These are phyloP conservation scores for Disparrhopalites patrizii DNA, from an alignment of 2,888 invertebrate species.

Conservation along the genomic window DNA sequence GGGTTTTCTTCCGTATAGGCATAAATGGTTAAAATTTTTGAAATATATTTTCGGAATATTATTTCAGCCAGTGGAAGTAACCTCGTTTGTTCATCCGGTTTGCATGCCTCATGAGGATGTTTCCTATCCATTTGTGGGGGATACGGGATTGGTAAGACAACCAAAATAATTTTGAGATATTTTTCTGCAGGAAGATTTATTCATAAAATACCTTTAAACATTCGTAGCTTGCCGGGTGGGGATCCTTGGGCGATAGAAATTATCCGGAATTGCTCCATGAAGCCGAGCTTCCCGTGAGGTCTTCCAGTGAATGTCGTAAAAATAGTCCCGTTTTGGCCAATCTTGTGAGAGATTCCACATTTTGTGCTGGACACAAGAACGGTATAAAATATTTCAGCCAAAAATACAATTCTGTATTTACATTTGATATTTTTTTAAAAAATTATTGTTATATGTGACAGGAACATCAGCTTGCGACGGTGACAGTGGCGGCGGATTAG, in stretches of 20 bases:
- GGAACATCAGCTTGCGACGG: conserved; percentile 34
- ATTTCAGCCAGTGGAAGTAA: conserved; percentile 22
- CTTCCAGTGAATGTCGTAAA: conserved; percentile 15
- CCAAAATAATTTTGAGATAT: neutral
- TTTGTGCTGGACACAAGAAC: conserved; percentile 33
- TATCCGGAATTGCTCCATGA: conserved; percentile 31
- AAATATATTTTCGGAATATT: neutral
- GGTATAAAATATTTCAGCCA: conserved; percentile 10
- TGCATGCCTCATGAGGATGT: conserved; percentile 24
- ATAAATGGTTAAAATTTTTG: neutral
- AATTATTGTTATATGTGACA: conserved; percentile 1
- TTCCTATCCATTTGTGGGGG: conserved; percentile 19
- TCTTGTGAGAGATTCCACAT: conserved; percentile 27
- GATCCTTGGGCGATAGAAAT: conserved; percentile 24
- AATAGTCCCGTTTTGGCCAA: conserved; percentile 23
- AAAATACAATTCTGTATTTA: neutral
- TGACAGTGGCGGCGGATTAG: conserved; percentile 32
- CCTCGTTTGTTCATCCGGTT: conserved; percentile 25
- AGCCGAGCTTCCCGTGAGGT: conserved; percentile 18
- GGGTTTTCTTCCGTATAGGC: no score
- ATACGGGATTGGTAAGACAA: conserved; percentile 16
- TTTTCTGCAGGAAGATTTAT: neutral
- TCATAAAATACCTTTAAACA: neutral
- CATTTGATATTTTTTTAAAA: neutral
- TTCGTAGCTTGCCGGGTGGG: conserved; percentile 33